phyloP scores from a whole-genome alignment of 2,797 vertebrate species.

The Takifugu ocellatus region DNA sequence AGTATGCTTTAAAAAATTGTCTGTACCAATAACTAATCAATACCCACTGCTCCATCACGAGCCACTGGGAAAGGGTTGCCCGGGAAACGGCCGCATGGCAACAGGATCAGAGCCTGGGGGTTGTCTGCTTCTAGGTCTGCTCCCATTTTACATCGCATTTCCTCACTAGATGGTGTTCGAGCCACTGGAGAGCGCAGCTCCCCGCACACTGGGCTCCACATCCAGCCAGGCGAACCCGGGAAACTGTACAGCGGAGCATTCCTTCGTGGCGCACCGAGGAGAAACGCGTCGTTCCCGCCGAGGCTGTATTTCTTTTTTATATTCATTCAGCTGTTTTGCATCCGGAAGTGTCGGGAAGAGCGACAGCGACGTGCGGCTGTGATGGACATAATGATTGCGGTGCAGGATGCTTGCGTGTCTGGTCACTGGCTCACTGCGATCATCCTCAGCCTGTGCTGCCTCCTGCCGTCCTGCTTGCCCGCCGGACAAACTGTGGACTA shows the following conservation, averaged over 20 bases:
- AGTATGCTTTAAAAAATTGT: constrained; percentile 63
- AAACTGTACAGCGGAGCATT: constrained; percentile 68
- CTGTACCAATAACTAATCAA: constrained; percentile 74
- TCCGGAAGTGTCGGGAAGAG: constrained; percentile 60
- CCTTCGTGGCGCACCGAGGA: constrained; percentile 59
- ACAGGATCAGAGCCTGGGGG: constrained; percentile 94
- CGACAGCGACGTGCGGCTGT: constrained; percentile 69
- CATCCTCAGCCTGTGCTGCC: constrained; percentile 92
- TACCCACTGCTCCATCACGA: constrained; percentile 80
- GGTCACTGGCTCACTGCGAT: constrained; percentile 92
- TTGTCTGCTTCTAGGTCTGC: constrained; percentile 84
- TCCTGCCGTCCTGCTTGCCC: constrained; percentile 89
- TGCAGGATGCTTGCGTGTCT: constrained; percentile 92
- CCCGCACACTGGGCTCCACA: constrained; percentile 69
- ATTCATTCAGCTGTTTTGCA: constrained; percentile 19
- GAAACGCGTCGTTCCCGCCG: constrained; percentile 38
- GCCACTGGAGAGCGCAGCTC: constrained; percentile 84
- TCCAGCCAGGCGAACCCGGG: constrained; percentile 69
- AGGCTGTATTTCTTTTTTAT: constrained; percentile 28
- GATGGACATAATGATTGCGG: constrained; percentile 94
- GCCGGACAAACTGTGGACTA: constrained; percentile 92
- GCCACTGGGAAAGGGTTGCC: constrained; percentile 91
- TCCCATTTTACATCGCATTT: constrained; percentile 87
- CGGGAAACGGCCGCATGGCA: constrained; percentile 99
- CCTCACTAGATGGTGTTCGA: constrained; percentile 92